These are phyloP conservation scores for Aphelinus certus DNA, from an alignment of 1,140 invertebrate genomes.

Conservation along the genomic window DNA sequence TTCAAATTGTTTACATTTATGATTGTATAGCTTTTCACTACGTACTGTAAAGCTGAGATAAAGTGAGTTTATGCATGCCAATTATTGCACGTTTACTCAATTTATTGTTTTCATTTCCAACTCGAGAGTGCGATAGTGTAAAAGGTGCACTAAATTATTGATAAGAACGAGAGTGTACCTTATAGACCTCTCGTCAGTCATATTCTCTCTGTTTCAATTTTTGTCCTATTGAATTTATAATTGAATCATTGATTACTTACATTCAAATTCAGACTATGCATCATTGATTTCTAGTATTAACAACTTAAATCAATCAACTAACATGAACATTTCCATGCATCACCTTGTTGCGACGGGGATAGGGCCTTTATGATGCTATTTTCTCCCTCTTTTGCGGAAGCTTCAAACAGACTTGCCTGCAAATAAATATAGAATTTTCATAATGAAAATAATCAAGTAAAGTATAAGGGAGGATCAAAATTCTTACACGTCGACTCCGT, in stretches of 20 bases:
- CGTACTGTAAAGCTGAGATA: conserved; percentile 12
- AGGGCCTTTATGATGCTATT: conserved; percentile 55
- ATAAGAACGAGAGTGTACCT: conserved; percentile 14
- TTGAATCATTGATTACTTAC: neutral
- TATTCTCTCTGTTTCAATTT: neutral
- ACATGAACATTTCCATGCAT: conserved; percentile 57
- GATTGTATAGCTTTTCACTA: neutral
- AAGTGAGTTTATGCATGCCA: neutral
- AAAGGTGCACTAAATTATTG: conserved; percentile 11
- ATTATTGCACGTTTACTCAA: conserved; percentile 9
- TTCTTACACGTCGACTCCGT: conserved; percentile 75
- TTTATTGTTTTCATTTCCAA: neutral
- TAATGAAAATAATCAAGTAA: neutral
- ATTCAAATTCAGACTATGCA: conserved; percentile 4
- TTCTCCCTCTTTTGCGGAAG: conserved; percentile 55
- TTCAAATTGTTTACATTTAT: neutral
- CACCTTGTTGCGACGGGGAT: conserved; percentile 54
- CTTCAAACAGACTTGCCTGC: conserved; percentile 57
- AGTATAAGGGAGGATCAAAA: neutral
- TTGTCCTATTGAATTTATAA: neutral
- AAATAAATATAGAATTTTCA: conserved; percentile 16
- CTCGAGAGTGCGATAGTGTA: conserved; percentile 16
- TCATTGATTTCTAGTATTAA: conserved; percentile 5
- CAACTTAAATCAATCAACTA: conserved; percentile 40
- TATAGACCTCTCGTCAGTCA: neutral